These are phyloP conservation scores for Centrocercus urophasianus DNA, from an alignment of 2,113 vertebrate species.

Conservation along the genomic window DNA sequence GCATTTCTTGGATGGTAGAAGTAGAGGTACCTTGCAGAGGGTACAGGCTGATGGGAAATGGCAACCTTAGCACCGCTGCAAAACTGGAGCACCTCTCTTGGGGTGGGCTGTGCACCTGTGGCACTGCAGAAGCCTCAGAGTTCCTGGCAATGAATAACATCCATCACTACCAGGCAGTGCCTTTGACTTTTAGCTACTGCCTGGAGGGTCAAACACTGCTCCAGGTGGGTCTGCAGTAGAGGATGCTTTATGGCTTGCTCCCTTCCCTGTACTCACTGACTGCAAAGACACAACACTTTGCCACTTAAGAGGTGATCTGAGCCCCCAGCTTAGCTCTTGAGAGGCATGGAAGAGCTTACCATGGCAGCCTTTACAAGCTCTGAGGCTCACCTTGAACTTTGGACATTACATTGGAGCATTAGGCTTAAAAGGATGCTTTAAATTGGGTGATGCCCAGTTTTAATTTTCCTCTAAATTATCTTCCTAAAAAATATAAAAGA, in stretches of 20 bases:
- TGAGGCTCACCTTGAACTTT: not conserved
- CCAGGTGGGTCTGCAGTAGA: not conserved
- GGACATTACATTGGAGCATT: not conserved
- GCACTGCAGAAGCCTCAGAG: not conserved
- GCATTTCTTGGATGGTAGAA: not conserved
- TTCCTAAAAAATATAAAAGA: not conserved
- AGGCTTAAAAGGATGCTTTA: not conserved
- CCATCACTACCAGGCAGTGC: not conserved
- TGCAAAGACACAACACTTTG: not conserved
- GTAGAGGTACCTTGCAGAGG: not conserved
- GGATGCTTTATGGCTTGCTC: not conserved
- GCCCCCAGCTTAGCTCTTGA: not conserved
- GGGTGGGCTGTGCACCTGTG: not conserved
- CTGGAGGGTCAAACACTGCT: not conserved
- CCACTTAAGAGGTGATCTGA: not conserved
- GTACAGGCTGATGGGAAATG: not conserved
- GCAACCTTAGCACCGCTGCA: not conserved
- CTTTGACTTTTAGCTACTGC: not conserved
- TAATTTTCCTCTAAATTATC: not conserved
- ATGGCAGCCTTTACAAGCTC: not conserved
- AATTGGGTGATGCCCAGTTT: not conserved
- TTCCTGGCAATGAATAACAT: not conserved
- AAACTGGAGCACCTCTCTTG: not conserved
- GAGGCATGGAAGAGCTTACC: not conserved
- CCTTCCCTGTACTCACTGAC: not conserved